Base-by-base conservation (phyloP, 1,140 invertebrate species). In the Phthorimaea operculella region DNA sequence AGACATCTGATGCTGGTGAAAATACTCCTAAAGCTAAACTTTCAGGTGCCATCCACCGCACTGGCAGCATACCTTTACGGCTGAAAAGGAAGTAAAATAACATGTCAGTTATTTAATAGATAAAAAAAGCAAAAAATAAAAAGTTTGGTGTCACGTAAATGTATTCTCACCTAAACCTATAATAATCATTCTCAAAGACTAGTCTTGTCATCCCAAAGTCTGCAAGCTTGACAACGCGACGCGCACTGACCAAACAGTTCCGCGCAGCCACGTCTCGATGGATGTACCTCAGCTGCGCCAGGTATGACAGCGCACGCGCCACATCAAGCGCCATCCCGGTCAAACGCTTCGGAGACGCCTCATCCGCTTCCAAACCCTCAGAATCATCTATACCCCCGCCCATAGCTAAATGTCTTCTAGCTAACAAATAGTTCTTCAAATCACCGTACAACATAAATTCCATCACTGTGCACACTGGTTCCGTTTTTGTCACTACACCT, bases 371-470 rank as follows among this genome's bases (percentile, higher is more conserved):
- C 56, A 88, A 87, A 44, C 87, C 87, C 45, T 86, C 88, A 51
- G 91, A 89, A 56, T 90, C 91, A 52, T 93, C 91, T 16, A 88
- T 87, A 45, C 87, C 87, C 48, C 86, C 88, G 52, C 91, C 90
- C 57, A 90, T 91, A 0, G 95, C 93, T 61, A 96, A 85, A 79
- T 95, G 92, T 51, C 96, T 88, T 54, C 96, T 87, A 0, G 92
- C 93, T 18, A 97, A 79, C 39, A 98, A 85, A 77, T 92, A 97
- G 0, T 92, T 96, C 81, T 96, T 97, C 54, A 98, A 76, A 75
- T 97, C 95, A 16, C 96, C 96, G 63, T 96, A 96, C 45, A 97
- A 87, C 93, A 97, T 96, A 62, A 96, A 96, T 76, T 98, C 96
- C 91, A 98, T 96, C 0, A 98, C 90, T 5, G 95, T 95, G 70